Evolutionary conservation across 1,140 invertebrate species (phyloP), one percentile per base, ranked within the genome.

Genomic region (Zaprionus ghesquierei): DNA sequence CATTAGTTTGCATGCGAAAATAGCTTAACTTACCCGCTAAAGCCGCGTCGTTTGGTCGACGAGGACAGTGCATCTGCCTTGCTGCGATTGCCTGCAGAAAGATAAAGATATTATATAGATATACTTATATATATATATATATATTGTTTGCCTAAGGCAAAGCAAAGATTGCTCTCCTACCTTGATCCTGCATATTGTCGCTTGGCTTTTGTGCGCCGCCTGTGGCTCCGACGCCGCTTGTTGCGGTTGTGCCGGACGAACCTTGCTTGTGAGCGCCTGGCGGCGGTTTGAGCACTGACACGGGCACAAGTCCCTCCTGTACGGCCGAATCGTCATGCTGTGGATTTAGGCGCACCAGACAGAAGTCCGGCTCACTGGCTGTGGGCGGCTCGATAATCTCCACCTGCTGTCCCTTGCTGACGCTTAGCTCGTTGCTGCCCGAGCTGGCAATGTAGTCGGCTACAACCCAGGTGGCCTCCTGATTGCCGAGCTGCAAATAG

Each of bases 361-460:
- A 95, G 93, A 94, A 95, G 82, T 94, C 95, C 92, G 81, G 94
- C 77, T 79, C 93, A 86, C 63, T 91, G 76, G 77, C 92, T 73
- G 84, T 91, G 69, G 94, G 93, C 53, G 95, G 93, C 81, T 98
- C 97, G 54, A 98, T 90, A 55, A 98, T 95, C 89, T 98, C 98
- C 49, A 98, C 97, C 92, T 98, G 97, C 92, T 98, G 97, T 9
- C 97, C 97, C 89, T 97, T 97, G 46, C 92, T 93, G 8, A 98
- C 97, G 22, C 94, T 95, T 68, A 98, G 89, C 91, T 98, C 97
- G 33, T 95, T 94, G 12, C 94, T 92, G 59, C 94, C 94, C 2
- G 93, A 92, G 3, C 94, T 91, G 10, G 96, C 96, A n/a, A 93
- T 93, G 90, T 96, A 95, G 90, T 98, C 97, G 18, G 95, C 95